Percentiles rank a stretch among this genome's conserved stretches.
Conservation (phyloP, 2,888 invertebrate species). For the Acanthosepion lycidas region DNA sequence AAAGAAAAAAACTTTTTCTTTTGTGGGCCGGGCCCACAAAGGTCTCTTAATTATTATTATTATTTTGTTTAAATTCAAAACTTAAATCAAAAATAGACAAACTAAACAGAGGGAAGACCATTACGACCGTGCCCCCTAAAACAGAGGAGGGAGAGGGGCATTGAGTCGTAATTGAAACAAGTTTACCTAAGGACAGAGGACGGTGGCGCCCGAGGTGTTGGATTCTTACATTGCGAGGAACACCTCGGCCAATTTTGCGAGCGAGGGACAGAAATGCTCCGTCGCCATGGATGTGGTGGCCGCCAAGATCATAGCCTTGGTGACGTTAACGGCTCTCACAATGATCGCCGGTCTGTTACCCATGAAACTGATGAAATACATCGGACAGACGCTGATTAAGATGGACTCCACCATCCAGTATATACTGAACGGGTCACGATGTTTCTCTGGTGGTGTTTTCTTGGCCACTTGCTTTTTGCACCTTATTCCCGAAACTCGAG, state of each 20-base stretch:
- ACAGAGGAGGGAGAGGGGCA: no score
- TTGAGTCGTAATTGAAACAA: background rate
- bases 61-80: background rate
- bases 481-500: conserved; percentile 66
- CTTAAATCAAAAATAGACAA: background rate
- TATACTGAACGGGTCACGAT: conserved; percentile 64
- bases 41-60: background rate
- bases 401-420: conserved; percentile 61
- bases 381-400: conserved; percentile 59
- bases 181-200: background rate
- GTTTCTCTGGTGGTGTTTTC: conserved; percentile 67
- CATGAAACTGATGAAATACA: conserved; percentile 62
- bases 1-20: background rate
- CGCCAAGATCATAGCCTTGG: conserved; percentile 65
- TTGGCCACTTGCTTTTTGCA: conserved; percentile 68
- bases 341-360: conserved; percentile 65
- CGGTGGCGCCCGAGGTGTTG: conserved; percentile 40
- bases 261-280: conserved; percentile 55
- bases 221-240: conserved; percentile 35
- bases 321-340: conserved; percentile 62
- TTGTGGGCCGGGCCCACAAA: background rate
- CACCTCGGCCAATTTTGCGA: conserved; percentile 24
- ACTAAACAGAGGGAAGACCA: background rate
- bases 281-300: conserved; percentile 68
- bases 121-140: background rate